These are phyloP conservation scores for Drosophila sordidula DNA, from an alignment of 2,888 invertebrate genomes.

Conservation along the genomic window DNA sequence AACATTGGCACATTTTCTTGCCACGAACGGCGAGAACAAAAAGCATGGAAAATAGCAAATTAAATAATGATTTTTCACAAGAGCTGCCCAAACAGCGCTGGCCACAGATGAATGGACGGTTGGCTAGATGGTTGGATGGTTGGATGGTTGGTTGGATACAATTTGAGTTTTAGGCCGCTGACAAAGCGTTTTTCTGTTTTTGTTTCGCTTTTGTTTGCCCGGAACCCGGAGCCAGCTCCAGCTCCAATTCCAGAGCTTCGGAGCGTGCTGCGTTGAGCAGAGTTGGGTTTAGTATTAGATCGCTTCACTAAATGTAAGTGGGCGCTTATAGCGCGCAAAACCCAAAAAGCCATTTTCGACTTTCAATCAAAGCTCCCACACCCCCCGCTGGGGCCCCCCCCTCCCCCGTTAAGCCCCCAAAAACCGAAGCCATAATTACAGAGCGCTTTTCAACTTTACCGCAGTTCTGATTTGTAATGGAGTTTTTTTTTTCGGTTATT, in stretches of 20 bases:
- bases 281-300: slow-evolving; percentile 60
- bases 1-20: slow-evolving; percentile 72
- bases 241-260: background rate
- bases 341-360: slow-evolving; percentile 70
- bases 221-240: slow-evolving; percentile 1
- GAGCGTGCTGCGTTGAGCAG: slow-evolving; percentile 16
- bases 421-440: slow-evolving; percentile 63
- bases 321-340: slow-evolving; percentile 44
- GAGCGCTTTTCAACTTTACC: slow-evolving; percentile 74
- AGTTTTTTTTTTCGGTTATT: slow-evolving; percentile 29
- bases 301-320: slow-evolving; percentile 54
- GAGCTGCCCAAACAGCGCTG: slow-evolving; percentile 33
- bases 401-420: background rate
- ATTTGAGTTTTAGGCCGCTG: slow-evolving; percentile 47
- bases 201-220: slow-evolving; percentile 33
- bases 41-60: slow-evolving; percentile 51
- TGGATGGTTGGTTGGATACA: slow-evolving; percentile 15
- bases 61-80: slow-evolving; percentile 59
- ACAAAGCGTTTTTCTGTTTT: slow-evolving; percentile 66
- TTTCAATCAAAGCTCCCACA: slow-evolving; percentile 66
- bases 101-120: slow-evolving; percentile 22
- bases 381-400: background rate
- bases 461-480: slow-evolving; percentile 76
- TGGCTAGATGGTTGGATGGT: slow-evolving; percentile 7
- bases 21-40: slow-evolving; percentile 35